Conservation (phyloP, 1,140 invertebrate genomes). For the Onthophagus taurus region DNA sequence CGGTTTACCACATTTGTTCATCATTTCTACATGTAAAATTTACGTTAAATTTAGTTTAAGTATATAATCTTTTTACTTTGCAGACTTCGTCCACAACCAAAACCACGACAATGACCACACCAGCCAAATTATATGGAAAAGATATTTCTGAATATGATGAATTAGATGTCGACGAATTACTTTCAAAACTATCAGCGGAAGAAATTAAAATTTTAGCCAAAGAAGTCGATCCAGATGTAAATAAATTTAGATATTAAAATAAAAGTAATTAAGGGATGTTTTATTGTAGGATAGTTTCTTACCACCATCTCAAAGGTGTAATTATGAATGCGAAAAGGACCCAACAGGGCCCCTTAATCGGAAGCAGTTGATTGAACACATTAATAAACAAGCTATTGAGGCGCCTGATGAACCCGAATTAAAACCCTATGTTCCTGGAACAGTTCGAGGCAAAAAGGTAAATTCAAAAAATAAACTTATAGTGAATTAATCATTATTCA, state of each 20-base stretch:
- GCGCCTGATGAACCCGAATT: slow-evolving; percentile 95
- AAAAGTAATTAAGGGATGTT: not conserved
- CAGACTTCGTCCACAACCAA: slow-evolving; percentile 79
- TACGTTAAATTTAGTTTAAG: too few species aligned
- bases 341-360: slow-evolving; percentile 93
- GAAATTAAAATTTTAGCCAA: slow-evolving; percentile 95
- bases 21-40: too few species aligned
- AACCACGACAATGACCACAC: slow-evolving; percentile 78
- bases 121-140: slow-evolving; percentile 83
- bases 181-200: slow-evolving; percentile 86
- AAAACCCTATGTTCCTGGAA: slow-evolving; percentile 86
- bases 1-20: too few species aligned
- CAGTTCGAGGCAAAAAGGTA: slow-evolving; percentile 84
- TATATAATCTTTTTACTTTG: slow-evolving; percentile 33
- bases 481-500: not conserved
- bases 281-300: slow-evolving; percentile 83
- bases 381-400: slow-evolving; percentile 94
- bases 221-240: slow-evolving; percentile 99
- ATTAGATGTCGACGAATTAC: slow-evolving; percentile 92
- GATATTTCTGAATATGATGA: slow-evolving; percentile 91
- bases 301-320: slow-evolving; percentile 90
- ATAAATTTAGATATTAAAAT: slow-evolving; percentile 35
- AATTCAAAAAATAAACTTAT: slow-evolving; percentile 18
- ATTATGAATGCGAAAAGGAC: slow-evolving; percentile 90
- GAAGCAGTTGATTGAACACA: slow-evolving; percentile 93